Evolutionary conservation across 2,888 invertebrate genomes (phyloP).

Genomic region (Meganola albula): DNA sequence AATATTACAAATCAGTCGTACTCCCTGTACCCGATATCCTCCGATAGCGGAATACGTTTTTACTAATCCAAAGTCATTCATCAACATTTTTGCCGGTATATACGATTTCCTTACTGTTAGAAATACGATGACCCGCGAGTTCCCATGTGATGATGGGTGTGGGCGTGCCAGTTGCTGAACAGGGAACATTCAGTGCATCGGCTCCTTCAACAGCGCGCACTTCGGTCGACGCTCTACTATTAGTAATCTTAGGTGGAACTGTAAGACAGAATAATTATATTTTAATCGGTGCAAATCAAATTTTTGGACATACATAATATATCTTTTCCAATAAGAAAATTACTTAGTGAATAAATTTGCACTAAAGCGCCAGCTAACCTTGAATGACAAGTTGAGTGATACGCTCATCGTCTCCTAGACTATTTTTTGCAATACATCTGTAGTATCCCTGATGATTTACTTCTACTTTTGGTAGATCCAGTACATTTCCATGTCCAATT

Average conservation of each 20-base stretch:
- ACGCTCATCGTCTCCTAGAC: neutral
- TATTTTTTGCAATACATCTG: conserved; percentile 1
- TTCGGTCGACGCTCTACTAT: neutral
- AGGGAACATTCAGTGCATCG: conserved; percentile 12
- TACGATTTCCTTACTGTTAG: conserved; percentile 11
- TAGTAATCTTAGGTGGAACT: neutral
- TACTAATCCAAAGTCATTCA: too few species aligned
- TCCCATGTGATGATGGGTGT: conserved; percentile 18
- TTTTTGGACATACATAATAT: too few species aligned
- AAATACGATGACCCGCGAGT: conserved; percentile 4
- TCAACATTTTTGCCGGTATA: too few species aligned
- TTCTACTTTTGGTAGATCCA: neutral
- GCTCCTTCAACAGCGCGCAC: conserved; percentile 11
- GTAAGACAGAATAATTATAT: neutral
- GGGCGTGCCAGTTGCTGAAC: conserved; percentile 14
- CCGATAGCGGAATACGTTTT: too few species aligned
- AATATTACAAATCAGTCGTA: too few species aligned
- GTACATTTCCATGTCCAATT: neutral
- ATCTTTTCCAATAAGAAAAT: too few species aligned
- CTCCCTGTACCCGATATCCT: too few species aligned
- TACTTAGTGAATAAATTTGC: neutral
- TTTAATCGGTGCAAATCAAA: too few species aligned
- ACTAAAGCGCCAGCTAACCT: neutral
- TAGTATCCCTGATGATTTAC: neutral
- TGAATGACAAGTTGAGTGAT: conserved; percentile 3